Evolutionary conservation across 2,797 vertebrate species (phyloP).

Genomic region (Thripadectes ignobilis): DNA sequence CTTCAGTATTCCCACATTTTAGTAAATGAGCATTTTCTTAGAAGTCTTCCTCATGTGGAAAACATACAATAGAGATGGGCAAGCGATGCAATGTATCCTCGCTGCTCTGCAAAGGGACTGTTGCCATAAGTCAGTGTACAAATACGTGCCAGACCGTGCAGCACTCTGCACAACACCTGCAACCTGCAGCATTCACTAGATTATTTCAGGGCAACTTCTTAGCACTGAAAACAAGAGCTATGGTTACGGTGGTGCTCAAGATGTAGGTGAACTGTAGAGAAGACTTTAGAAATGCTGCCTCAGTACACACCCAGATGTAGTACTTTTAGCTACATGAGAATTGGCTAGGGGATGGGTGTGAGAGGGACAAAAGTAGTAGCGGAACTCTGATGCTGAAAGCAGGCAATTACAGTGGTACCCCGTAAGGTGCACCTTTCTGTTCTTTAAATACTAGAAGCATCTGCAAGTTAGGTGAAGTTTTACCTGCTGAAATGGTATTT

Average conservation of each 20-base stretch:
- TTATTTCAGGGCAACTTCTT: not conserved
- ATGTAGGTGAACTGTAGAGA: not conserved
- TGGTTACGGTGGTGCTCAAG: not conserved
- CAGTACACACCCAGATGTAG: not conserved
- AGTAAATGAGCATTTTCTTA: slow-evolving; percentile 12
- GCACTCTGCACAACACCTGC: not conserved
- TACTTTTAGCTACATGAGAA: not conserved
- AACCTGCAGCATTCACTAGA: not conserved
- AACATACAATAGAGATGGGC: not conserved
- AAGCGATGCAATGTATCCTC: not conserved
- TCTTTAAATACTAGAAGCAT: not conserved
- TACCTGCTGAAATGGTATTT: not conserved
- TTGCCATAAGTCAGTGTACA: not conserved
- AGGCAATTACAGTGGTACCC: not conserved
- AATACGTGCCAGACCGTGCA: not conserved
- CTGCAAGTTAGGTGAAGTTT: not conserved
- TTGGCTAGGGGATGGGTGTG: not conserved
- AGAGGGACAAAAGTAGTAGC: not conserved
- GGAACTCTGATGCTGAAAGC: not conserved
- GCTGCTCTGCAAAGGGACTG: not conserved
- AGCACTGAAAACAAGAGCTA: not conserved
- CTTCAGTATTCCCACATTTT: slow-evolving; percentile 25
- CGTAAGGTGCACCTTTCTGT: not conserved
- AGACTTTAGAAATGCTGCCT: not conserved
- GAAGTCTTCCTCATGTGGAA: not conserved